These are phyloP conservation scores for Spodoptera picta DNA, from an alignment of 2,888 invertebrate genomes.

Conservation along the genomic window DNA sequence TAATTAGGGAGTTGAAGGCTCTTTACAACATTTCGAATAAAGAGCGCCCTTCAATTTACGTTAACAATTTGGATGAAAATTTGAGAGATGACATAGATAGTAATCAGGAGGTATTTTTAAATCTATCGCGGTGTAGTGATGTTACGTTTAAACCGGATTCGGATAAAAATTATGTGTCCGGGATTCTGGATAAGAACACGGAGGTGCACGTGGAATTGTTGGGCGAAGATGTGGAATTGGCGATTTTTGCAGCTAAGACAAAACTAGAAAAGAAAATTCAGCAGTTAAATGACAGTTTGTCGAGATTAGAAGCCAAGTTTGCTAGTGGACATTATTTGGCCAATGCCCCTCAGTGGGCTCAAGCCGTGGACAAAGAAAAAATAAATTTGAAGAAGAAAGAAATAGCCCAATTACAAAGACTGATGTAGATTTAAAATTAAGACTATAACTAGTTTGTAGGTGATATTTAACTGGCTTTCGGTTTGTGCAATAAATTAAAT, in stretches of 20 bases:
- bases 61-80: slow-evolving; percentile 66
- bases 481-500: too few species aligned
- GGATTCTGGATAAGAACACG: slow-evolving; percentile 70
- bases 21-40: slow-evolving; percentile 87
- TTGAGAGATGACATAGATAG: slow-evolving; percentile 69
- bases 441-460: slow-evolving; percentile 10
- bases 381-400: slow-evolving; percentile 70
- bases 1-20: slow-evolving; percentile 88
- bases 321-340: slow-evolving; percentile 64
- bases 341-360: slow-evolving; percentile 64
- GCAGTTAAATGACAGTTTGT: slow-evolving; percentile 70
- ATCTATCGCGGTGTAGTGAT: slow-evolving; percentile 68
- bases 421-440: slow-evolving; percentile 58
- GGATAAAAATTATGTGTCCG: slow-evolving; percentile 66
- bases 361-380: slow-evolving; percentile 70
- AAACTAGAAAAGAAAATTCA: slow-evolving; percentile 72
- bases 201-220: slow-evolving; percentile 73
- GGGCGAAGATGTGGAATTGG: slow-evolving; percentile 65
- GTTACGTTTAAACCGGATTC: slow-evolving; percentile 60
- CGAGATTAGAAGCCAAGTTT: slow-evolving; percentile 72
- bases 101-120: slow-evolving; percentile 69
- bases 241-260: slow-evolving; percentile 66
- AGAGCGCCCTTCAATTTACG: slow-evolving; percentile 71
- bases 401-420: slow-evolving; percentile 73
- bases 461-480: too few species aligned